Evolutionary conservation across 2,797 vertebrate genomes (phyloP).

Genomic region (Galaxias olidus): DNA sequence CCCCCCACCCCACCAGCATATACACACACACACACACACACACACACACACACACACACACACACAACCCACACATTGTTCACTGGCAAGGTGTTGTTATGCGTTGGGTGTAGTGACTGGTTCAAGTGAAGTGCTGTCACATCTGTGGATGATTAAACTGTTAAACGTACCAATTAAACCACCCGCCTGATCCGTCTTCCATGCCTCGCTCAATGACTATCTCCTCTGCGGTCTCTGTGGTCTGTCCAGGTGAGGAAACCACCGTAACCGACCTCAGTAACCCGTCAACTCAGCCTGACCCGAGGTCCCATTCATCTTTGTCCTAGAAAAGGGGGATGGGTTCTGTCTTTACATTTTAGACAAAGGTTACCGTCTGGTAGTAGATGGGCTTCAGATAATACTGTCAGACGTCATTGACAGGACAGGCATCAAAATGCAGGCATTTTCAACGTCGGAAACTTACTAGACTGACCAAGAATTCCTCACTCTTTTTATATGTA

Average conservation of each 20-base stretch:
- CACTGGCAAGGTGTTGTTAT: not conserved
- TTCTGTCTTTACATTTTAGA: too few relatives aligned
- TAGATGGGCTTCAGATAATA: too few relatives aligned
- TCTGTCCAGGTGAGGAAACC: too few relatives aligned
- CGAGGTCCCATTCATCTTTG: too few relatives aligned
- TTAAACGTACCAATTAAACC: constrained; percentile 45
- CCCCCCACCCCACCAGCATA: not conserved
- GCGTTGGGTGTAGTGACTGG: not conserved
- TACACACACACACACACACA: not conserved
- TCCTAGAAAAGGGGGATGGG: too few relatives aligned
- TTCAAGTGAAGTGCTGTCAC: constrained; percentile 27
- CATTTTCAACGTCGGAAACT: too few relatives aligned
- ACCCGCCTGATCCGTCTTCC: constrained; percentile 24
- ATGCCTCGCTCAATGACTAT: constrained; percentile 9
- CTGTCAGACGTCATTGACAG: too few relatives aligned
- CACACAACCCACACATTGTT: not conserved
- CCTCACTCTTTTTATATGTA: constrained; percentile 5
- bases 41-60: not conserved
- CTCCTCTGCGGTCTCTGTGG: not conserved
- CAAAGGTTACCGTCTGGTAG: too few relatives aligned
- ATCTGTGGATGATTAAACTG: constrained; percentile 44
- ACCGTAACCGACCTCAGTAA: too few relatives aligned
- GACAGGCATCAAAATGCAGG: too few relatives aligned
- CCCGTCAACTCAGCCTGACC: too few relatives aligned
- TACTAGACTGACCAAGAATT: too few relatives aligned